Base-by-base conservation (phyloP, 2,888 invertebrate species). In the Hypercompe scribonia region DNA sequence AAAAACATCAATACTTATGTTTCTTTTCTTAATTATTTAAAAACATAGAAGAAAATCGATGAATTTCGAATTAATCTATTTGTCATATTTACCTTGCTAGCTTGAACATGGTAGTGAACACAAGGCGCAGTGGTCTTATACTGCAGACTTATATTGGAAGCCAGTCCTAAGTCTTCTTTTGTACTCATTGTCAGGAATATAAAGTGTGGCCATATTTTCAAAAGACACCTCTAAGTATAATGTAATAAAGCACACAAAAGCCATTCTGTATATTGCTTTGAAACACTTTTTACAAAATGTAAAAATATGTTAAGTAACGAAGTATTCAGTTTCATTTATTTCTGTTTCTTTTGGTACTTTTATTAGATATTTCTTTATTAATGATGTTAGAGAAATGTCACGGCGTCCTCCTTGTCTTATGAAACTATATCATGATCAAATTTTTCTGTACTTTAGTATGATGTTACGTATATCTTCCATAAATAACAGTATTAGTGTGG, bases 171-270 rank as follows among this genome's bases (percentile, higher is more conserved):
- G 70, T 74, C 78, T 78, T 72, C 80, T 78, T 75, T 83, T 83
- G 78, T 84, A 68, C 65, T 68, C 69, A 68, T 70, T 85, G 79
- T 75, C 78, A 75, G 66, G 76, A 82, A 83, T 74, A 82, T 81
- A 78, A 84, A 84, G 81, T 69, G 74, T 65, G 65, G 65, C 69
- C 65, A 76, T 79, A 74, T 77, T 80, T 75, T 63, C 64, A 34
- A 58, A 34, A 67, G 71, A 65, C 64, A 74, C 68, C 46, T 73
- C 58, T 54, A 50, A 75, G 46, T 70, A 64, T 21, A 68, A 76
- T 71, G 68, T 42, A 76, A 75, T 77, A 75, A 75, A 71, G 66
- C 58, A 69, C 63, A 81, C 75, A 82, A 82, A 71, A 67, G 65
- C 71, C 61, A 42, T 46, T 50, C 42, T 65, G 68, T 65, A 63